These are phyloP conservation scores for Pardalotus punctatus DNA, from an alignment of 2,113 vertebrate genomes.

Conservation along the genomic window DNA sequence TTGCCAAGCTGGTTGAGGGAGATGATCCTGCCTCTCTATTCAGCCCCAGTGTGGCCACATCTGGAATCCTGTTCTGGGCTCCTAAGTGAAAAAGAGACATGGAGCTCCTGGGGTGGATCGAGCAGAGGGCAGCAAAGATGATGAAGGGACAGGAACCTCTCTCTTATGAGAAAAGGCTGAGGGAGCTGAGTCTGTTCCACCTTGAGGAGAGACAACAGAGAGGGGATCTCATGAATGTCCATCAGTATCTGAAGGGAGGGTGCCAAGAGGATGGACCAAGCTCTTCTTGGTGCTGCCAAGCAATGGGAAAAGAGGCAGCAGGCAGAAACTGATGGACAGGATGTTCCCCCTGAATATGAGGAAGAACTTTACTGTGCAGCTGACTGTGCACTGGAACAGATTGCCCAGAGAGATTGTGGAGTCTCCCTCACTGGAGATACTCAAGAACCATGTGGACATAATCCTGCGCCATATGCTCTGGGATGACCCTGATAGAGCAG, in stretches of 20 bases:
- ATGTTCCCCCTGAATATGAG: not conserved
- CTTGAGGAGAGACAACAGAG: not conserved
- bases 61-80: not conserved
- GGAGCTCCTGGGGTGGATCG: not conserved
- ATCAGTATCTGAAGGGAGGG: not conserved
- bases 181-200: not conserved
- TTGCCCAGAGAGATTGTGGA: not conserved
- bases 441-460: not conserved
- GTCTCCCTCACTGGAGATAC: not conserved
- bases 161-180: not conserved
- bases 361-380: not conserved
- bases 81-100: not conserved
- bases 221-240: not conserved
- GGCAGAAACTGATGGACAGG: not conserved
- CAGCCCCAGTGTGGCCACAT: not conserved
- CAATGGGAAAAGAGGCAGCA: not conserved
- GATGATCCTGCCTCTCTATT: not conserved
- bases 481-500: not conserved
- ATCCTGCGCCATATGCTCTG: not conserved
- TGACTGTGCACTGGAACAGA: not conserved
- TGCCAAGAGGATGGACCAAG: not conserved
- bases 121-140: not conserved
- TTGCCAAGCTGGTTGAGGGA: accelerated
- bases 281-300: not conserved
- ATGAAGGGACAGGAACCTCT: not conserved